Evolutionary conservation across 2,113 vertebrate genomes (phyloP), one percentile per base, ranked within the genome.

Genomic region (Lepidothrix coronata): DNA sequence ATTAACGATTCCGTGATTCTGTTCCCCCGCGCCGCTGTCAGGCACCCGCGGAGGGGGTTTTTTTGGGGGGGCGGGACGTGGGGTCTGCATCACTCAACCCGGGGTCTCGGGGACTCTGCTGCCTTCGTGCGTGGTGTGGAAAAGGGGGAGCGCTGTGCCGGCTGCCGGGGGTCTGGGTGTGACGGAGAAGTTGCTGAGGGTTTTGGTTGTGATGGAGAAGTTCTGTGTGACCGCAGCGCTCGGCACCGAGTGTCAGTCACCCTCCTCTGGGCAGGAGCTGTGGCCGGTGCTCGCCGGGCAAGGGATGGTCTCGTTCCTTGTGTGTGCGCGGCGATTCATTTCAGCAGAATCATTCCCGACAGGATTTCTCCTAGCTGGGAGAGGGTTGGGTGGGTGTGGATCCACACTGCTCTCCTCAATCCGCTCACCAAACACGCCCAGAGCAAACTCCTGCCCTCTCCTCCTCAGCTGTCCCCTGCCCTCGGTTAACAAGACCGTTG

Each of bases 241-340:
- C 8, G 31, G 89, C 81, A 44, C 37, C 41, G 10, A 3, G 8
- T 1, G 19, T 52, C 63, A 33, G 19, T 52, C 63, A n/a, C 55
- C 16, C 46, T 25, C 14, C 18, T 10, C 15, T 20, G 9, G 13
- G 33, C 57, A 52, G 25, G 12, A 18, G 23, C 89, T 20, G 37
- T 28, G 28, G 0, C 83, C 7, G 51, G 6, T 4, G 6, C 55
- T 51, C 6, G 2, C 11, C 0, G 2, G 39, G 37, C 11, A 2
- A 12, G 30, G 23, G 31, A 18, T 0, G 0, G 15, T 3, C 41
- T 8, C 1, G 1, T n/a, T 41, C 39, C n/a, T 51, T 55, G 46
- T 5, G 3, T 0, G 13, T 1, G 0, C 1, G 7, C 1, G 7
- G 46, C 0, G 0, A 22, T 78, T 61, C 20, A 4, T n/a, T 70